phyloP scores from a whole-genome alignment of 1,140 invertebrate species.

The Drosophila prosaltans region DNA sequence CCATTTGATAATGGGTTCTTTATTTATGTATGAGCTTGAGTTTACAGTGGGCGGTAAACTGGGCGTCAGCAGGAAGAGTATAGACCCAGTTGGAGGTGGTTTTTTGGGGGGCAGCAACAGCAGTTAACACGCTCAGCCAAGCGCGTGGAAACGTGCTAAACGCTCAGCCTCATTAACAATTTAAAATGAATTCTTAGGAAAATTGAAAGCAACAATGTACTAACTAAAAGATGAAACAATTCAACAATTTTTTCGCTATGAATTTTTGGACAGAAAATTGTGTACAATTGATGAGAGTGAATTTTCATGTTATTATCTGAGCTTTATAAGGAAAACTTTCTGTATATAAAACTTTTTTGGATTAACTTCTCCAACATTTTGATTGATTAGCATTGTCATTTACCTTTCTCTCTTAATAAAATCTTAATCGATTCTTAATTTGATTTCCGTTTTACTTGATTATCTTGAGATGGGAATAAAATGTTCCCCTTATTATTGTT shows the following conservation, averaged over 20 bases:
- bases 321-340: too few relatives aligned
- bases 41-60: slow-evolving; percentile 21
- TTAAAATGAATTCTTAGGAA: slow-evolving; percentile 54
- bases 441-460: too few relatives aligned
- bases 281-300: background rate
- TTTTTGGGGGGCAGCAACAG: slow-evolving; percentile 8
- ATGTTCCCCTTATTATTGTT: too few relatives aligned
- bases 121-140: slow-evolving; percentile 62
- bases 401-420: too few relatives aligned
- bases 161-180: slow-evolving; percentile 69
- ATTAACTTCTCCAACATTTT: too few relatives aligned
- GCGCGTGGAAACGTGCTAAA: slow-evolving; percentile 72
- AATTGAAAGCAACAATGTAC: slow-evolving; percentile 29
- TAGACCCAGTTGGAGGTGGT: background rate
- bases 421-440: too few relatives aligned
- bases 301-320: background rate
- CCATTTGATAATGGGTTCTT: slow-evolving; percentile 75
- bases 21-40: slow-evolving; percentile 66
- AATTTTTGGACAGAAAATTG: background rate
- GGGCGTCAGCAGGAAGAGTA: background rate
- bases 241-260: slow-evolving; percentile 6
- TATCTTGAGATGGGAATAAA: too few relatives aligned
- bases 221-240: slow-evolving; percentile 16
- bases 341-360: too few relatives aligned
- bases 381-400: too few relatives aligned